Base-by-base conservation (phyloP, 2,888 invertebrate species). In the Coelopa pilipes region DNA sequence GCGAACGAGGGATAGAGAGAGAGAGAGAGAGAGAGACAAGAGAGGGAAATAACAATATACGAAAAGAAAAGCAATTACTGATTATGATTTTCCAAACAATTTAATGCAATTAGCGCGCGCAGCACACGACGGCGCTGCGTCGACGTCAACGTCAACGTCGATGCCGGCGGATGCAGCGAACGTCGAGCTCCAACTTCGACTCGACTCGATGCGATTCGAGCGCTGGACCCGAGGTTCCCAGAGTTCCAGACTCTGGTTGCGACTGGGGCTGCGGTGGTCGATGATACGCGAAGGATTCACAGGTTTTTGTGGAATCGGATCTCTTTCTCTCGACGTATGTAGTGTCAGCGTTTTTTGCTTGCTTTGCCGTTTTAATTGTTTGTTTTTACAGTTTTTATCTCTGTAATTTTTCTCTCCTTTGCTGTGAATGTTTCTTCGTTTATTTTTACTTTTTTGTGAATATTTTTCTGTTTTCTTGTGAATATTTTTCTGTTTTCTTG, bases 61-160 rank as follows among this genome's bases (percentile, higher is more conserved):
- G 79, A 80, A 81, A 78, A 80, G 78, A 82, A 82, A 82, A 79
- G 78, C 82, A 82, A 83, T 82, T 82, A 81, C 82, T 76, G 81
- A 81, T 82, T 82, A 82, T 83, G 81, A 82, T 83, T 83, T 82
- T 83, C 82, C 81, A 82, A 82, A 82, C 83, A 83, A 83, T 82
- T 82, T 82, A 83, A 83, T 83, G 79, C 82, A 82, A 82, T 82
- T 82, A 82, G 79, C 79, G 77, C 77, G 76, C 77, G 49, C 70
- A 49, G n/a, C 65, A 46, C 45, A n/a, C 19, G 63, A 15, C 17
- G 34, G 63, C 34, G 34, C 34, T 4, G 34, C 34, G 34, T 34
- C 34, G 34, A 7, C 34, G 34, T 59, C 13, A 19, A 53, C 53
- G 53, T 7, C 10, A 7, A 34, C 34, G 34, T 2, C 7, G 34